Base-by-base conservation (phyloP, 2,888 invertebrate species). In the Incurvaria masculella region DNA sequence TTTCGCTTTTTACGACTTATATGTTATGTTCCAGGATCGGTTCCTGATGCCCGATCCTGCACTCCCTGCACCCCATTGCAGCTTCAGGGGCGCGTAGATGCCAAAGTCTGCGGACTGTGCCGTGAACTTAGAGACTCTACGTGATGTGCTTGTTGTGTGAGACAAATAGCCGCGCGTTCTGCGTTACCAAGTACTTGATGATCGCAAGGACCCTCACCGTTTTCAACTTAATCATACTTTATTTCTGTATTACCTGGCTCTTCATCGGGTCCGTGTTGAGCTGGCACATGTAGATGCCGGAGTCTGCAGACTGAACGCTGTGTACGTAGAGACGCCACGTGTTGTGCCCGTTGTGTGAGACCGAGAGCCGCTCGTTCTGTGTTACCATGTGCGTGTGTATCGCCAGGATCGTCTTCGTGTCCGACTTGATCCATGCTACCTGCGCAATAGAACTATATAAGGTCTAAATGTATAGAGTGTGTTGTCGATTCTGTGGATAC, bases 81-180 rank as follows among this genome's bases (percentile, higher is more conserved):
- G n/a, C n/a, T n/a, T n/a, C n/a, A n/a, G 94, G 72, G 94, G 94
- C 93, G 94, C 94, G 76, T 95, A 95, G 44, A 89, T 89, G 57
- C 95, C 94, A 23, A 90, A 91, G 71, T 95, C 94, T 65, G 89
- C 89, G 62, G 90, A 86, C 73, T 92, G 91, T 55, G 94, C 92
- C 65, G 89, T 90, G 60, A 69, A 95, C 89, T 76, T 91, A 89
- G 61, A 95, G 83, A 72, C 90, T 92, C 94, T 94, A 94, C 57
- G 92, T 92, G 72, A 92, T 91, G 79, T 93, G 93, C 21, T 94
- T 93, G 69, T 94, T 93, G 78, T 92, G 93, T 55, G 91, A 89
- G 57, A 94, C 93, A 47, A 88, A 86, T 63, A 93, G 80, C 51
- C 93, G 83, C 49, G 87, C 87, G 74, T 94, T 93, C 65, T 92